Evolutionary conservation across 2,888 invertebrate genomes (phyloP).

Genomic region (Synanthedon tipuliformis): DNA sequence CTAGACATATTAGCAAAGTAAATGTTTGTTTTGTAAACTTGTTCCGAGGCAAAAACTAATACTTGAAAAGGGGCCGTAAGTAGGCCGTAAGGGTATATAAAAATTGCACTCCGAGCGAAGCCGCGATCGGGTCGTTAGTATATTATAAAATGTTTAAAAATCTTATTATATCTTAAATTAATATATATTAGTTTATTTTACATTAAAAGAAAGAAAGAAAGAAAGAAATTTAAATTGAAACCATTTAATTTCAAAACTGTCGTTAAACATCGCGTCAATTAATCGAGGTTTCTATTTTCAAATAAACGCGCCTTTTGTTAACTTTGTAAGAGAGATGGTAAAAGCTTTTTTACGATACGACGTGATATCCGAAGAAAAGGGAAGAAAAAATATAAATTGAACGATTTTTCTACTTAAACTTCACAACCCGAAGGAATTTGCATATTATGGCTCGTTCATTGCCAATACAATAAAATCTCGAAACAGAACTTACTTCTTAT

Average conservation of each 20-base stretch:
- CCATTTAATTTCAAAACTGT: neutral
- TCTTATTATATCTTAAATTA: neutral
- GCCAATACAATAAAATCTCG: neutral
- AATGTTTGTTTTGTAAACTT: too few species aligned
- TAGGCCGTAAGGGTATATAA: too few species aligned
- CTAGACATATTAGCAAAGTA: too few species aligned
- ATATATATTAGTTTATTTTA: neutral
- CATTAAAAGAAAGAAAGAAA: neutral
- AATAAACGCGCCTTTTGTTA: constrained; percentile 46
- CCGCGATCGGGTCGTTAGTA: too few species aligned
- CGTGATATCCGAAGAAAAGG: constrained; percentile 39
- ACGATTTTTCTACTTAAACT: constrained; percentile 48
- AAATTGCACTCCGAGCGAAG: too few species aligned
- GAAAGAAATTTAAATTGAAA: neutral
- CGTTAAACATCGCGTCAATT: constrained; percentile 16
- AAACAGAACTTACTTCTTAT: too few species aligned
- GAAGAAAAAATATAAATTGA: constrained; percentile 43
- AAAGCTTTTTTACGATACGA: constrained; percentile 49
- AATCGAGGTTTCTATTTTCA: constrained; percentile 34
- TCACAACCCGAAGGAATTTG: constrained; percentile 38
- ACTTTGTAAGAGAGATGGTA: constrained; percentile 49
- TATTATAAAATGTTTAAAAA: neutral
- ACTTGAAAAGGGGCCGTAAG: too few species aligned
- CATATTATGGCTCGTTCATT: constrained; percentile 52
- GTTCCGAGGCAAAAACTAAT: too few species aligned